These are phyloP conservation scores for Meteorus colon DNA, from an alignment of 2,888 invertebrate species.

Conservation along the genomic window DNA sequence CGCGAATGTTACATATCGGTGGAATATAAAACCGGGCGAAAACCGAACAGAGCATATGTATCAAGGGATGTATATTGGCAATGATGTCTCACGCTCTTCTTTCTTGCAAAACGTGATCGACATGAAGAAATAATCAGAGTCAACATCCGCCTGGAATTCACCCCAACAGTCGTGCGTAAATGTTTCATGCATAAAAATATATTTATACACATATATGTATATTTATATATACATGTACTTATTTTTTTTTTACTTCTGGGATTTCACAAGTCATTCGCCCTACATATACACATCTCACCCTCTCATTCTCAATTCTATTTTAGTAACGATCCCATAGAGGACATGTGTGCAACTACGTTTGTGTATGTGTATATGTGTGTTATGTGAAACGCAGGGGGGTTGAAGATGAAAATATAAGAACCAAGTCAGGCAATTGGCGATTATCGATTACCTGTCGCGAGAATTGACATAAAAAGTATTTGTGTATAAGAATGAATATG, in stretches of 20 bases:
- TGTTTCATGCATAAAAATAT: constrained; percentile 40
- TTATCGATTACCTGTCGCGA: constrained; percentile 63
- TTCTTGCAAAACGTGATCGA: constrained; percentile 38
- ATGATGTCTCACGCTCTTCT: constrained; percentile 34
- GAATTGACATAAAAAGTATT: constrained; percentile 38
- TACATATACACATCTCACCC: constrained; percentile 27
- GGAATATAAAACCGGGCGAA: constrained; percentile 6
- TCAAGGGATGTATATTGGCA: constrained; percentile 26
- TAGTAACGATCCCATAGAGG: constrained; percentile 41
- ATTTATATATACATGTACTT: constrained; percentile 8
- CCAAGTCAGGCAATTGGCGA: constrained; percentile 47
- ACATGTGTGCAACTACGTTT: constrained; percentile 41
- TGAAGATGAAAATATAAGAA: constrained; percentile 42
- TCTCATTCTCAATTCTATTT: constrained; percentile 38
- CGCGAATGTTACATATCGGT: constrained; percentile 2
- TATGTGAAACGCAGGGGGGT: constrained; percentile 32
- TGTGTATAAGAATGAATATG: constrained; percentile 23
- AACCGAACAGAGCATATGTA: neutral
- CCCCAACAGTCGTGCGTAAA: constrained; percentile 32
- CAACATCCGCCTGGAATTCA: constrained; percentile 35
- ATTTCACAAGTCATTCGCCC: constrained; percentile 40
- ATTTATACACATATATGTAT: constrained; percentile 20
- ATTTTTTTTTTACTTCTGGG: constrained; percentile 41
- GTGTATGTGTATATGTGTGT: neutral
- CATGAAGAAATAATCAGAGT: constrained; percentile 37